Evolutionary conservation across 2,113 vertebrate genomes (phyloP), one percentile per base, ranked within the genome.

Genomic region (Burhinus bistriatus): DNA sequence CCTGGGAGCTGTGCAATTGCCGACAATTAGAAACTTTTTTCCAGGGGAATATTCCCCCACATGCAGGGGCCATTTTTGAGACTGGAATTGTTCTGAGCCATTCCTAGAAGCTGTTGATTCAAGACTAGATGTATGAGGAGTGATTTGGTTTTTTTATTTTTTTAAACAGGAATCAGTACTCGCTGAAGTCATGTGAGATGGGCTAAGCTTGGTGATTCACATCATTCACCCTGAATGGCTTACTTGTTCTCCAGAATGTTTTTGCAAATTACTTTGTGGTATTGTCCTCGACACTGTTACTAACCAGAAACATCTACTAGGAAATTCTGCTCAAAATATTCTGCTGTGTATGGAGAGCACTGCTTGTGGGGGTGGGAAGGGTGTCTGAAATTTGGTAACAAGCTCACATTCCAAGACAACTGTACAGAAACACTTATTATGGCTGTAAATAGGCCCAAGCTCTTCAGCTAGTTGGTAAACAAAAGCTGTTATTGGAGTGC

Each of bases 201-300:
- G 81, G 49, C 49, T 91, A 64, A 89, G 73, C 82, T 73, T 73
- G 91, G 59, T 91, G 89, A 95, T 94, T 97, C 97, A 94, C 79
- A 64, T 79, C 36, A 5, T 44, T 96, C 51, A 62, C 78, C 87
- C 91, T 94, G 87, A 97, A 96, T 94, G 93, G 38, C 75, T 96
- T 76, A 11, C 82, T 96, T 97, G 94, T 97, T 96, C 93, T 96
- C 68, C 84, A 94, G 78, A 93, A 80, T 83, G 78, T 86, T 97
- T 97, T 93, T 90, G 89, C 94, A 90, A 30, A 96, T 94, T 91
- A 70, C 70, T 95, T 91, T 80, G 91, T 96, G 78, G 64, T 93
- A 92, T 90, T 95, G 89, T 95, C 87, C 79, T 90, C 83, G 61
- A 38, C 55, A 34, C 83, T 85, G 78, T 87, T 90, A 70, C 83